phyloP scores from a whole-genome alignment of 23 tunicate genomes.

The Styela plicata region DNA sequence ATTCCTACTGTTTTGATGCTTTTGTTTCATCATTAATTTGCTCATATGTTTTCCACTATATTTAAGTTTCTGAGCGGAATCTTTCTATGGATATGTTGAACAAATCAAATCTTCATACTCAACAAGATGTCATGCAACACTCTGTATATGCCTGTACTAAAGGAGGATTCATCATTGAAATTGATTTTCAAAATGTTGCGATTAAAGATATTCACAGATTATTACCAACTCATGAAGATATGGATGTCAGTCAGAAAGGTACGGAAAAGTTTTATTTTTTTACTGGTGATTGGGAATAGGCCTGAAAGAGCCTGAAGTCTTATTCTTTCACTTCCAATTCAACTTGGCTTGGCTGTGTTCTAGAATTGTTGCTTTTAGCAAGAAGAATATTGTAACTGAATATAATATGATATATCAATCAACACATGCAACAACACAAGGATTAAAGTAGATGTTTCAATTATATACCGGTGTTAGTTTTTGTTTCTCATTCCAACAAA shows the following conservation, averaged over 20 bases:
- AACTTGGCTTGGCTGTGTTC: too few species aligned
- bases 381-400: too few species aligned
- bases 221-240: conserved; percentile 2
- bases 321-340: too few species aligned
- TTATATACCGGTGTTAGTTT: too few species aligned
- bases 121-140: neutral
- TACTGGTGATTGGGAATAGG: too few species aligned
- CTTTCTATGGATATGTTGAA: neutral
- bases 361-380: too few species aligned
- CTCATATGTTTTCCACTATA: too few species aligned
- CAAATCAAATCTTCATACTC: neutral
- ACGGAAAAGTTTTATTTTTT: too few species aligned
- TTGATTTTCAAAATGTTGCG: conserved; percentile 44
- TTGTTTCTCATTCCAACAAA: neutral
- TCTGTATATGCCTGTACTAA: conserved; percentile 84
- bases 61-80: neutral
- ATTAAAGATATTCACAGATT: conserved; percentile 8
- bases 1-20: too few species aligned
- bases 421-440: neutral
- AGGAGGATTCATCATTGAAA: conserved; percentile 59
- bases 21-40: too few species aligned
- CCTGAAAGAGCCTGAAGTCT: too few species aligned
- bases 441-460: neutral
- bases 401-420: too few species aligned
- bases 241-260: conserved; percentile 10